Base-by-base conservation (phyloP, 2,797 vertebrate species). In the Gadopsis marmoratus region DNA sequence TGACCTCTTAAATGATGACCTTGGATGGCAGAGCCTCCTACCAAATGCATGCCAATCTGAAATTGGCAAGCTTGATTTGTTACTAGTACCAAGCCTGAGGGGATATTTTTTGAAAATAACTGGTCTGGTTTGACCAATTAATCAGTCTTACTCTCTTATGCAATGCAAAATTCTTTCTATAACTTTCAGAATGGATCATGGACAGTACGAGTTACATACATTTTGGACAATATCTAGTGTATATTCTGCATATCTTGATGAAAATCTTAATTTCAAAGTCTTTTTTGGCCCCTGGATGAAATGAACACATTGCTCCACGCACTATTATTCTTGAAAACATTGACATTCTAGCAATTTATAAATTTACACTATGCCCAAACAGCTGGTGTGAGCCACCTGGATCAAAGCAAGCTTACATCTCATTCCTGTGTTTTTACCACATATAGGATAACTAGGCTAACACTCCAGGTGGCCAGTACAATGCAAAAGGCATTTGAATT, bases 391-490 rank as follows among this genome's bases (percentile, higher is more conserved):
- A 81, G n/a, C 14, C 17, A 19, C n/a, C 29, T 33, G 0, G 8
- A 39, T 37, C 11, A 53, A 48, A 71, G 23, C 10, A 60, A 61
- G 45, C 33, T 45, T 54, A 58, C 23, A 67, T 47, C 47, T 67
- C 62, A 29, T 31, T 45, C 19, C 51, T 50, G 14, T 45, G 35
- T 54, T 39, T 71, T 67, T 69, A 71, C 59, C 54, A 74, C 53
- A 83, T 55, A 55, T 76, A 70, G 17, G 56, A 59, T 41, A 58
- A 63, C 16, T 59, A 51, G 68, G 58, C 61, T 71, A 55, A 70
- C 77, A 72, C 76, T 61, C 78, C 87, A 90, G 81, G 86, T 90
- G 90, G 87, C 54, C 51, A 35, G 58, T 71, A 61, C 51, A 75
- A 74, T 72, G 54, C 19, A 76, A 70, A 84, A 54, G 47, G 26